Base-by-base conservation (phyloP, 2,888 invertebrate genomes). In the Aphodius sticticus region DNA sequence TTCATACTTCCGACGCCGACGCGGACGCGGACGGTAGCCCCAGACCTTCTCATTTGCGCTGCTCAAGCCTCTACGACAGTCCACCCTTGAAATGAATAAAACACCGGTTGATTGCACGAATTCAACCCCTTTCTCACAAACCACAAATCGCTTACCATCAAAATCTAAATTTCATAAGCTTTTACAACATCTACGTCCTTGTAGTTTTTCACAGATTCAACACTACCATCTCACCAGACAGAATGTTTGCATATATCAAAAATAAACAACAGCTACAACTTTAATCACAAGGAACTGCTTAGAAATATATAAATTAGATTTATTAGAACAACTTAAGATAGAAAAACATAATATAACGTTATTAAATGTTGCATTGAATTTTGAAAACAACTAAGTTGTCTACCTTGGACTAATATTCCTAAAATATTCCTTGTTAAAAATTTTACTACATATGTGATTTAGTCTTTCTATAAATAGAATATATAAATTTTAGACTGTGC, bases 1-100 rank as follows among this genome's bases (percentile, higher is more conserved):
- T 85, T 84, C 83, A 84, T 84, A 83, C 35, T 74, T 74, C 36
- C 37, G 35, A 7, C 74, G 35, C 36, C n/a, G 35, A 9, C 26
- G 26, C 26, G 26, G 35, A 9, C 26, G 26, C 26, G 26, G 26
- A 26, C 37, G 74, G 37, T 74, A 35, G 53, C 9, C 2, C 53
- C 53, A 53, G 53, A 53, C 53, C 7, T 53, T 5, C 53, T 53
- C 53, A 53, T 53, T 53, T 53, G 53, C 12, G 53, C 53, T 53
- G 53, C 53, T 53, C 53, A 53, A 53, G 53, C 53, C 53, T 53
- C 53, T 7, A 53, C 53, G 53, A 53, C 53, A 53, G 53, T 53
- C 53, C 12, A 53, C 4, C 53, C 53, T 53, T 53, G 53, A 53
- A 53, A 53, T 53, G 53, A 53, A 53, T 53, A 53, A 53, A 53